Conservation (phyloP, 2,113 vertebrate species). For the Calidris pygmaea region DNA sequence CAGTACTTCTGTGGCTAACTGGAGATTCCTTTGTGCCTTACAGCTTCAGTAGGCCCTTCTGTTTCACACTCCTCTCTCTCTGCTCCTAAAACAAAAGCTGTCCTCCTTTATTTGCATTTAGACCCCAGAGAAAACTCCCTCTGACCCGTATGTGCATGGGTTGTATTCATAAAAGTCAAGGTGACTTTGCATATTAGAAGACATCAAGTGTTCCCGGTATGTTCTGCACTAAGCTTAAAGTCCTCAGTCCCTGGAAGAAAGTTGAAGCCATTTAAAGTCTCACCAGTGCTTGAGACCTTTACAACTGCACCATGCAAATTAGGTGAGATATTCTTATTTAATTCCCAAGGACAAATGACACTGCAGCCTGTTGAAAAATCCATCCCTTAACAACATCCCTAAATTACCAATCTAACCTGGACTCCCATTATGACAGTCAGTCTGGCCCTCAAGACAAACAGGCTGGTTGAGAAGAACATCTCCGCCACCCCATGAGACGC, state of each 20-base stretch:
- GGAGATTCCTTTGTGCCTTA: background rate
- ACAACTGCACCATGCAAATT: background rate
- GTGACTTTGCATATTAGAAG: background rate
- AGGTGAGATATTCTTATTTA: background rate
- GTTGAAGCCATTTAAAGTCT: background rate
- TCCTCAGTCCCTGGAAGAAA: background rate
- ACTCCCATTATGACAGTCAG: background rate
- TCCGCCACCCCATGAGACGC: accelerated
- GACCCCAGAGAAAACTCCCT: background rate
- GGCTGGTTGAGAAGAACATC: background rate
- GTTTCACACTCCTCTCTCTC: background rate
- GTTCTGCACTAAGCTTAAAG: background rate
- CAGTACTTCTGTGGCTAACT: background rate
- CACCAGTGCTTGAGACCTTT: background rate
- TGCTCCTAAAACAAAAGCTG: background rate
- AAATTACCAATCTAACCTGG: background rate
- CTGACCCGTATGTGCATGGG: background rate
- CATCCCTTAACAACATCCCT: background rate
- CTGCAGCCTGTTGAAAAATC: background rate
- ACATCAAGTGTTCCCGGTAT: background rate
- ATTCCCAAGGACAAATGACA: background rate
- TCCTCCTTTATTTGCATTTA: background rate
- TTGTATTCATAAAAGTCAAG: background rate
- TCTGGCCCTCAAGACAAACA: background rate
- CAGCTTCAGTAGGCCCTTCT: background rate